Percentiles rank a stretch among this genome's conserved stretches.
phyloP scores from a whole-genome alignment of 2,797 vertebrate species.

The Falco concolor region DNA sequence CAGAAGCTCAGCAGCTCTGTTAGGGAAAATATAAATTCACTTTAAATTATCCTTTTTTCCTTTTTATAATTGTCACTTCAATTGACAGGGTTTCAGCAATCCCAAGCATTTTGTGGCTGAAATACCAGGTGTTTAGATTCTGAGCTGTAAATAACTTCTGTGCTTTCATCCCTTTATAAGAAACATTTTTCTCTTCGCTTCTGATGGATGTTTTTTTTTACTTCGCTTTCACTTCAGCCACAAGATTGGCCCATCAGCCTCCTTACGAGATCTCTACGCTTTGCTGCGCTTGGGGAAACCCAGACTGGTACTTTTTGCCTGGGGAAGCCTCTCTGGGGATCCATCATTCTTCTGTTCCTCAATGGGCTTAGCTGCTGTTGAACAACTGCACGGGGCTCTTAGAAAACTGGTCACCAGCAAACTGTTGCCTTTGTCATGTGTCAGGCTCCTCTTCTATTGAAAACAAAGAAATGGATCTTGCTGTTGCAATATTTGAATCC shows the following conservation, averaged over 20 bases:
- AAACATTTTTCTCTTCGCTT: not conserved
- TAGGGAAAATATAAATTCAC: not conserved
- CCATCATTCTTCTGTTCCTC: not conserved
- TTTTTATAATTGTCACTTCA: not conserved
- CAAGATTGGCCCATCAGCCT: not conserved
- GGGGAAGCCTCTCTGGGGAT: not conserved
- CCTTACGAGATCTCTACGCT: not conserved
- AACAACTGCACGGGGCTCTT: not conserved
- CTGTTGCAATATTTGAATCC: not conserved
- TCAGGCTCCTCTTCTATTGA: not conserved
- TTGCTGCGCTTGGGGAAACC: not conserved
- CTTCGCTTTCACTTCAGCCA: not conserved
- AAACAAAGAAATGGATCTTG: not conserved
- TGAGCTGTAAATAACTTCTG: constrained; percentile 5
- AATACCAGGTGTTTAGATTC: not conserved
- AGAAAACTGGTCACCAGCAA: not conserved
- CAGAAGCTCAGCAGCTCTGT: not conserved
- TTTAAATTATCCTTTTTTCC: not conserved
- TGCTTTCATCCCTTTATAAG: not conserved
- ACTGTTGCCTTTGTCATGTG: not conserved
- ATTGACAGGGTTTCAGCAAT: not conserved
- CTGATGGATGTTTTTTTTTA: not conserved
- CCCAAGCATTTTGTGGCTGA: not conserved
- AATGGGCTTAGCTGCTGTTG: not conserved
- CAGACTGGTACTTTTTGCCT: not conserved